These are phyloP conservation scores for Brachionus rotundiformis DNA, from an alignment of 1,140 invertebrate genomes.

Conservation along the genomic window DNA sequence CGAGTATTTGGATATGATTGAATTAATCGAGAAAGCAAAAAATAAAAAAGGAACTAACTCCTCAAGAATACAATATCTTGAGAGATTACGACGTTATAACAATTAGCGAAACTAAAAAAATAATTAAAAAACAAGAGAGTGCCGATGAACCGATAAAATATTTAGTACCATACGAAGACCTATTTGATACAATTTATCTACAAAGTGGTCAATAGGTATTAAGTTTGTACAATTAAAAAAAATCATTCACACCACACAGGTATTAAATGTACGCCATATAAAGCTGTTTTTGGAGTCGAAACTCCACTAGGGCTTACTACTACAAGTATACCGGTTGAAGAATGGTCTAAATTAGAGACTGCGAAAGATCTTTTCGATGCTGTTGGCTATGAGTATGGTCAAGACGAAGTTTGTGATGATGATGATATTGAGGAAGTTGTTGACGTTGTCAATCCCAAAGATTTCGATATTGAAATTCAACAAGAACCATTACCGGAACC, in stretches of 20 bases:
- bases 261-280: not conserved
- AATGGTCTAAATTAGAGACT: conserved; percentile 27
- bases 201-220: not conserved
- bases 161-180: conserved; percentile 16
- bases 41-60: not conserved
- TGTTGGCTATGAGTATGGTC: conserved; percentile 26
- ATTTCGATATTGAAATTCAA: not conserved
- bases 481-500: not conserved
- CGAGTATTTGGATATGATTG: not conserved
- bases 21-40: not conserved
- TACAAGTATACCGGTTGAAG: not conserved
- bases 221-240: not conserved
- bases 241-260: not conserved
- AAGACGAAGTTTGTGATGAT: not conserved
- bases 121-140: not conserved
- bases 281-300: not conserved
- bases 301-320: not conserved
- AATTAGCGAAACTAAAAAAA: conserved; percentile 17
- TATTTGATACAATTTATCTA: conserved; percentile 19
- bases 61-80: not conserved
- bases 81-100: not conserved
- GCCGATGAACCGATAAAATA: not conserved
- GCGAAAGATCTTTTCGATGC: conserved; percentile 1
- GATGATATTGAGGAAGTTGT: conserved; percentile 7
- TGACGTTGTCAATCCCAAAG: conserved; percentile 5